Base-by-base conservation (phyloP, 2,888 invertebrate genomes). In the Frankliniella intonsa region DNA sequence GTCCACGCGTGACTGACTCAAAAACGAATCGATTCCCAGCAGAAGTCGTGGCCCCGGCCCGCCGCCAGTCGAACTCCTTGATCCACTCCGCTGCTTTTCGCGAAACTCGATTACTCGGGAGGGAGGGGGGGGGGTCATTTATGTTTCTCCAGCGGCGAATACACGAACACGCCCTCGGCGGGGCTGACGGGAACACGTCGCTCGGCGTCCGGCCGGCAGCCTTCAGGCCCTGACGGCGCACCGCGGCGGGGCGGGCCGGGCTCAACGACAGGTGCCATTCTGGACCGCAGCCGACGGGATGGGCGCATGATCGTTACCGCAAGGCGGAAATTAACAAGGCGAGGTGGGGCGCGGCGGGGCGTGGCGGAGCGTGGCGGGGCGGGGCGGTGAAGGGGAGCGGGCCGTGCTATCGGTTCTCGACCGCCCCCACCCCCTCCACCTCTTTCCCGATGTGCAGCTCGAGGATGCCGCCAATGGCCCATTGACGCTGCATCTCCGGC, bases 401-500 rank as follows among this genome's bases (percentile, higher is more conserved):
- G 38, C 38, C 38, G 38, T 38, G 38, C 2, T 38, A 38, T 38
- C 38, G 38, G 38, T 38, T 38, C 55, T 19, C 1, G 17, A 12
- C 11, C 55, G 0, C 55, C 17, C 55, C 55, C 55, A 2, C 55
- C 55, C 55, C 14, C 55, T 2, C 55, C 55, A 2, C 55, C 55
- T 17, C 8, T 2, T 7, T 7, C 3, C 55, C 55, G 14, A 11
- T 19, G 55, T 19, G 55, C 55, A 55, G 38, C 38, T 38, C 38
- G 38, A 38, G 38, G 38, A 38, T 38, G 38, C 38, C 38, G 55
- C 55, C 55, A 14, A 19, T 55, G 17, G 69, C n/a, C 69, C 22
- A 69, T 69, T n/a, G 69, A 69, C 69, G 69, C 69, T 22, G 69
- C 69, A 69, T 69, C 22, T 69, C 69, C 19, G n/a, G 11, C 69